Evolutionary conservation across 2,797 vertebrate species (phyloP), one percentile per base, ranked within the genome.

Genomic region (Neostethus bicornis): DNA sequence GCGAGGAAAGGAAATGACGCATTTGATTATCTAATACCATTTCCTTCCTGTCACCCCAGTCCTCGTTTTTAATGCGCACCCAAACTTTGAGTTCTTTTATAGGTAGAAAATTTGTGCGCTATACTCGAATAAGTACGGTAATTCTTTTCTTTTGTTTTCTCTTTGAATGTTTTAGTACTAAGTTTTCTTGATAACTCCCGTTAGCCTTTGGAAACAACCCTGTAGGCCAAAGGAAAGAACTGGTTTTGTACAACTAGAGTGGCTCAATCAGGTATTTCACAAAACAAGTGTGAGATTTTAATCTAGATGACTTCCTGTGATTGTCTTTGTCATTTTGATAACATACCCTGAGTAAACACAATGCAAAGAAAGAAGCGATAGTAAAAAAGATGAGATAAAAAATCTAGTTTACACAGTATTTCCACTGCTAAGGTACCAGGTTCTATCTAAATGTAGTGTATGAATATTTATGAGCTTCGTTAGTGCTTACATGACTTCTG

Each of bases 211-310:
- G 35, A 8, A 16, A n/a, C 5, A 16, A 35, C 35, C 14, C 34
- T n/a, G 35, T 2, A 35, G n/a, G n/a, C n/a, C 34, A 7, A 16
- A 35, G 16, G 1, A 2, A 20, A 28, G 10, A 50, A 60, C 32
- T 7, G 26, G 54, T n/a, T 12, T 35, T 11, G 11, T 1, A 3
- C 23, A 32, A 52, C 49, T 17, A 39, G 55, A 44, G 26, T 63
- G 32, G 67, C 25, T 12, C 43, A 6, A 25, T 14, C 28, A n/a
- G 7, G 14, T n/a, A 35, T 34, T 35, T 35, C 14, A 35, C 11
- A 31, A 63, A 52, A 73, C 63, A 77, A 73, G 73, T 43, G 52
- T 4, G 1, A 16, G 23, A 62, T 75, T 51, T 58, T 3, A 17
- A 69, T 70, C 54, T 17, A 11, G 29, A 66, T 53, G 41, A 49